Evolutionary conservation across 2,888 invertebrate genomes (phyloP).

Genomic region (Callosobruchus maculatus): DNA sequence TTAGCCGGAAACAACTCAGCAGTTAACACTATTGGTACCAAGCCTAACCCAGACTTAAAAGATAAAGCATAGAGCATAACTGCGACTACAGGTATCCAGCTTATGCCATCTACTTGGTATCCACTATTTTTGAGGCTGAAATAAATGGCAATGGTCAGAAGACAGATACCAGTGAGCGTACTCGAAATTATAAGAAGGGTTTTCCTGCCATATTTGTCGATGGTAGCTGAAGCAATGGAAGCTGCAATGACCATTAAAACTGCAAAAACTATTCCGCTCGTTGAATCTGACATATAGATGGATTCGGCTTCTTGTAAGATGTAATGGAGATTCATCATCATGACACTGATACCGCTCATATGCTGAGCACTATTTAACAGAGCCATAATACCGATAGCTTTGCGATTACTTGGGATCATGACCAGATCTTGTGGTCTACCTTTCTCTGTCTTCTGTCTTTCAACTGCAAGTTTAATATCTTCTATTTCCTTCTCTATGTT

Average conservation of each 20-base stretch:
- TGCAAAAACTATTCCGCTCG: slow-evolving; percentile 44
- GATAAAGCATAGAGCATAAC: slow-evolving; percentile 33
- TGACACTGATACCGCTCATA: slow-evolving; percentile 46
- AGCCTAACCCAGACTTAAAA: slow-evolving; percentile 45
- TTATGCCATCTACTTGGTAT: slow-evolving; percentile 28
- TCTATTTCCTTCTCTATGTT: slow-evolving; percentile 42
- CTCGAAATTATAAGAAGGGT: slow-evolving; percentile 40
- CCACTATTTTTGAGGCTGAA: slow-evolving; percentile 39
- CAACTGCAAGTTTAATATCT: slow-evolving; percentile 41
- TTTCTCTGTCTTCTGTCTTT: slow-evolving; percentile 41
- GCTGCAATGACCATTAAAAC: slow-evolving; percentile 43
- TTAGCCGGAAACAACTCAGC: slow-evolving; percentile 47
- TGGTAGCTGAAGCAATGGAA: slow-evolving; percentile 35
- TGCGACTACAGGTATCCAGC: slow-evolving; percentile 36
- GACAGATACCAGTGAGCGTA: slow-evolving; percentile 39
- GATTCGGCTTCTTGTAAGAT: slow-evolving; percentile 43
- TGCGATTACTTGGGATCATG: slow-evolving; percentile 42
- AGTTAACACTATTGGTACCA: slow-evolving; percentile 45
- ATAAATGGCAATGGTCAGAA: slow-evolving; percentile 40
- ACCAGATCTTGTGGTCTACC: slow-evolving; percentile 43
- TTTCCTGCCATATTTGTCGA: slow-evolving; percentile 44
- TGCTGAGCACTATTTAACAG: slow-evolving; percentile 45
- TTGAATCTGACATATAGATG: slow-evolving; percentile 33
- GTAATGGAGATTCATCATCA: slow-evolving; percentile 45
- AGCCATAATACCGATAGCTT: slow-evolving; percentile 45